Evolutionary conservation across 1,140 invertebrate species (phyloP), one percentile per base, ranked within the genome.

Genomic region (Homalodisca vitripennis): DNA sequence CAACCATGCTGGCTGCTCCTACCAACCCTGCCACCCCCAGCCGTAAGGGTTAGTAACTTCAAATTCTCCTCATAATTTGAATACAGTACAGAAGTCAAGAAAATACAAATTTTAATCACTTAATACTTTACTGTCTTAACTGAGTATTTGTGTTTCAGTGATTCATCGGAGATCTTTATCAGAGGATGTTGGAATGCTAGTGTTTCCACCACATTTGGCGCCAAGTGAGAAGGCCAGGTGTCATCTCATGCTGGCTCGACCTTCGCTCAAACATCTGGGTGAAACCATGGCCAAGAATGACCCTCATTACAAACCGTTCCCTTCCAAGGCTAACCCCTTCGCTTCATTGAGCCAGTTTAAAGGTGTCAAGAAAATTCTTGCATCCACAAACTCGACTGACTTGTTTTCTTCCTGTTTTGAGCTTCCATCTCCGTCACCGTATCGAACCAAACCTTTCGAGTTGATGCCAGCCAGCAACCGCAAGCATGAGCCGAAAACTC

Each of bases 241-340:
- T 70, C 89, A 91, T 74, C 34, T 77, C 80, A 1, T 77, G 80
- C 2, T 77, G 79, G 24, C 75, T 76, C 29, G 81, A 82, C 34
- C 78, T 3, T 20, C 84, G 46, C 79, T 86, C 32, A 83, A 83
- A 60, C 82, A 87, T 69, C 82, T 92, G 0, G 90, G 89, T 26
- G 89, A 92, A 78, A 86, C 88, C 22, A 92, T 93, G 84, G 89
- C 89, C 75, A 83, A 88, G 53, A 85, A 90, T 74, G 92, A 94
- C 81, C 88, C 90, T 32, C 89, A 93, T 74, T 92, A 92, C 74
- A 86, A 86, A 74, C 76, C 75, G 17, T 71, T 82, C 17, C 84
- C 83, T 47, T 79, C 78, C 70, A 79, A 79, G 70, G 78, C 79
- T 30, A 91, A 92, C 80, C 89, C 90, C 17, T 91, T 92, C 77